Base-by-base conservation (phyloP, 1,140 invertebrate genomes). In the Pectinophora gossypiella region DNA sequence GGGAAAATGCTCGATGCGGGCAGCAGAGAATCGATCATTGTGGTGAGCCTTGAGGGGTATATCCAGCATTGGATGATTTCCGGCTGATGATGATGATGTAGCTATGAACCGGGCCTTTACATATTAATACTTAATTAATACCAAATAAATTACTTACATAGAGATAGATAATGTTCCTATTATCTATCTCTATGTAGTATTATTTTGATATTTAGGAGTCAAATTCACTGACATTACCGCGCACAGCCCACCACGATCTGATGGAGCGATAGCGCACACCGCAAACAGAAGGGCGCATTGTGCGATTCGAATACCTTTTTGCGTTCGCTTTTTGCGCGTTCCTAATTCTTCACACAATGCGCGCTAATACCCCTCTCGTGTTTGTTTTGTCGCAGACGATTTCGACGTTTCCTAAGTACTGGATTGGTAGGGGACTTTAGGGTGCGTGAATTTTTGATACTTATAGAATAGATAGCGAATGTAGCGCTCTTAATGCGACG, bases 221-320 rank as follows among this genome's bases (percentile, higher is more conserved):
- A 22, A 65, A 62, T 56, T 12, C 40, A 20, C 10, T 15, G 19
- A 51, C 63, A 52, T 58, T 59, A 65, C 48, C 20, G 38, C 12
- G 54, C 64, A n/a, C 12, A n/a, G 2, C 16, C 2, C 0, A n/a
- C n/a, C n/a, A n/a, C 19, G 50, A 16, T 21, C 44, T 55, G 59
- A 62, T 63, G 46, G 55, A 57, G 54, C 63, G 67, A 75, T 71
- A 69, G 68, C 59, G 67, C 63, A 61, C 67, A 62, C 72, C 76
- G 67, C 75, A 82, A 85, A 85, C 67, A 85, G 68, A 73, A 76
- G 81, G 75, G 78, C 54, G 59, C 42, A 51, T 72, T 59, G 58
- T 68, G 60, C 68, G 60, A n/a, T n/a, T n/a, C n/a, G n/a, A n/a
- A n/a, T 58, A 52, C 64, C 68, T 68, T 18, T 18, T 19, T 69